phyloP scores from a whole-genome alignment of 2,797 vertebrate species.

The Dryobates pubescens region DNA sequence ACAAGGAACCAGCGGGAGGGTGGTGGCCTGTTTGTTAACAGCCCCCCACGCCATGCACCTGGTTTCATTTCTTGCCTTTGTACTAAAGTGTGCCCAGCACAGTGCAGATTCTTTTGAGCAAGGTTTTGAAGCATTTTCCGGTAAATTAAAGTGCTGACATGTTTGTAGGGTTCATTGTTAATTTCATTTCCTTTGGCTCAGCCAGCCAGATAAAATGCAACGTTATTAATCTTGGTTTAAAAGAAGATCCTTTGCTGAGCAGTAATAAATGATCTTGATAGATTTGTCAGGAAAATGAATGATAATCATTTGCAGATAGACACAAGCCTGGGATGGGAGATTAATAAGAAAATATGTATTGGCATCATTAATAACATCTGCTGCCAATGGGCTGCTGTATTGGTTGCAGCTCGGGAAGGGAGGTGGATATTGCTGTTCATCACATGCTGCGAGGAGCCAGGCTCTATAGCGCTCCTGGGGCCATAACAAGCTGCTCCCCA shows the following conservation, averaged over 20 bases:
- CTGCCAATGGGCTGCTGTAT: conserved; percentile 63
- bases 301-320: conserved; percentile 75
- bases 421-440: conserved; percentile 33
- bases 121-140: conserved; percentile 68
- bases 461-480: neutral
- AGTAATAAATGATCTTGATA: conserved; percentile 77
- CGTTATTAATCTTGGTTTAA: conserved; percentile 75
- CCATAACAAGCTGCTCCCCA: neutral
- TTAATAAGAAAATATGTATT: conserved; percentile 73
- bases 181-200: conserved; percentile 77
- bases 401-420: conserved; percentile 40
- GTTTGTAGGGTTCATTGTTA: conserved; percentile 73
- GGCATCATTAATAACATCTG: conserved; percentile 73
- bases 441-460: neutral
- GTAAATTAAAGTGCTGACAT: conserved; percentile 73
- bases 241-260: conserved; percentile 64
- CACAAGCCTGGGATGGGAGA: conserved; percentile 63
- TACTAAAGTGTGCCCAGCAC: conserved; percentile 43
- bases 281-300: conserved; percentile 76
- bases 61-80: neutral
- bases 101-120: conserved; percentile 57
- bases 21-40: neutral
- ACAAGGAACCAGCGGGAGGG: neutral
- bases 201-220: conserved; percentile 65
- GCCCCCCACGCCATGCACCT: neutral